Evolutionary conservation across 2,888 invertebrate genomes (phyloP), one percentile per base, ranked within the genome.

Genomic region (Rhamnusium bicolor): DNA sequence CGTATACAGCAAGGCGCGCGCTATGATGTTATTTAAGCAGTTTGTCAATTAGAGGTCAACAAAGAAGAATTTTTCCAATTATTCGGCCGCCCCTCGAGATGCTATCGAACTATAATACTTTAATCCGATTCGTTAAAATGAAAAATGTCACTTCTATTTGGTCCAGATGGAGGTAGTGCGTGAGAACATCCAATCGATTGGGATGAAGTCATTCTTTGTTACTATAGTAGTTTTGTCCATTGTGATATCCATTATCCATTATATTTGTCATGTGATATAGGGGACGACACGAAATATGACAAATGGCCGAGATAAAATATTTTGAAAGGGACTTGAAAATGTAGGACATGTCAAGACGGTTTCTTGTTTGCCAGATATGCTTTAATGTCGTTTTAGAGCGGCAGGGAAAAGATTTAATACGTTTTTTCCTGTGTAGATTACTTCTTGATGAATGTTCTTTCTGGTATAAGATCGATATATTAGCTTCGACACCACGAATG

Each of bases 241-340:
- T 53, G 27, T 53, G 66, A 53, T 24, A 40, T 62, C 62, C 46
- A 49, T 66, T 66, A 67, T 67, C 67, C 63, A 63, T 63, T 63
- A 63, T 49, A 49, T 49, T 40, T 63, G 49, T 21, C 63, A 53
- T 12, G 18, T 24, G 63, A 51, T 51, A 51, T 47, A 12, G 29
- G 63, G 47, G 49, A 40, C 51, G 51, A 24, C 63, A 29, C 14
- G 58, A 6, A 58, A 58, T 58, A 58, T 58, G 58, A 58, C 58
- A 58, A 58, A 58, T 58, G 58, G 29, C 1, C 21, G 49, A 18
- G 51, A 47, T 63, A 18, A 63, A 49, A 53, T 12, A 16, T 47
- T 40, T 27, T 63, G 40, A 47, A 63, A 47, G 63, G 49, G 46
- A 40, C 27, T 56, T 24, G 24, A 27, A 24, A n/a, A 58, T 58